Conservation (phyloP, 2,797 vertebrate species). For the Heteromormyrus szaboi region DNA sequence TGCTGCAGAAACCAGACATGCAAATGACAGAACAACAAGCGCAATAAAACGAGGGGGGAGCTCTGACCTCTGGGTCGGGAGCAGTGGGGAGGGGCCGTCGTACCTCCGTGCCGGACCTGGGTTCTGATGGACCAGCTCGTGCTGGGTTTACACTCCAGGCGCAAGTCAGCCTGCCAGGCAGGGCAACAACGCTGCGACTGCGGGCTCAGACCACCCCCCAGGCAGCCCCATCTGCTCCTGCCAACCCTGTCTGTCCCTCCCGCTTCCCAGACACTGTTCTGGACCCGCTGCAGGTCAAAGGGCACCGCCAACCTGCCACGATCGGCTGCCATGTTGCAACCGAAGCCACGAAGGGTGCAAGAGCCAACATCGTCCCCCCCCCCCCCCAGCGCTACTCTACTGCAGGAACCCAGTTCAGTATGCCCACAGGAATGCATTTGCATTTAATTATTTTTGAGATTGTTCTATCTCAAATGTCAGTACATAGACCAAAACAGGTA, state of each 20-base stretch:
- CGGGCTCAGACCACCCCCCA: background rate
- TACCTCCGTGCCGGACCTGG: background rate
- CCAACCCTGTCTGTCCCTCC: background rate
- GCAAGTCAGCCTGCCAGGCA: background rate
- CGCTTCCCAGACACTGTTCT: conserved; percentile 11
- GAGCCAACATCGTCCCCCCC: background rate
- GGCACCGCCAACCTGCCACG: conserved; percentile 28
- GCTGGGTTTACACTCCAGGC: background rate
- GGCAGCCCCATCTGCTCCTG: background rate
- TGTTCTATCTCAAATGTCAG: background rate
- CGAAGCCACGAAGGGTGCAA: conserved; percentile 24
- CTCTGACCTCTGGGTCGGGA: background rate
- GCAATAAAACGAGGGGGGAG: background rate
- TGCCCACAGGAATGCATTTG: background rate
- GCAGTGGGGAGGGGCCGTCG: background rate
- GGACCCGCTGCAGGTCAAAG: conserved; percentile 38
- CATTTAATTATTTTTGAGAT: background rate
- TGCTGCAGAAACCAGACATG: background rate
- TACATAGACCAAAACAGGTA: background rate
- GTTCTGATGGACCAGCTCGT: background rate
- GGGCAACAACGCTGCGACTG: background rate
- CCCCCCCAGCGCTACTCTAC: background rate
- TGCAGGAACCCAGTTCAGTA: background rate
- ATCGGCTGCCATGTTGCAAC: conserved; percentile 25
- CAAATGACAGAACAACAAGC: background rate